These are phyloP conservation scores for Zingel zingel DNA, from an alignment of 2,113 vertebrate genomes.

Conservation along the genomic window DNA sequence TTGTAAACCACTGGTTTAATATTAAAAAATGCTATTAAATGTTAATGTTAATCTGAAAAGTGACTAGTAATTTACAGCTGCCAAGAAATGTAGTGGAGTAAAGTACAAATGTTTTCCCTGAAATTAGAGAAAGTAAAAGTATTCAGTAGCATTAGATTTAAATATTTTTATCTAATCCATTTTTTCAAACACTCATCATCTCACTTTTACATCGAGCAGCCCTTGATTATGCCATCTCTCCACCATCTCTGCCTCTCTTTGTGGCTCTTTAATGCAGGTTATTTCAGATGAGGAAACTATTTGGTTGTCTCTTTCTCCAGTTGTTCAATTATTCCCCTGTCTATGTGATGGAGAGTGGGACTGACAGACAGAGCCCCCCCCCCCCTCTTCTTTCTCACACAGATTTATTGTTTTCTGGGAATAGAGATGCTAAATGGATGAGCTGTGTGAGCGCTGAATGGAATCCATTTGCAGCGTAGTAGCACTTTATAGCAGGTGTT, in stretches of 20 bases:
- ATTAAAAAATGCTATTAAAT: background rate
- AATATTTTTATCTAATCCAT: background rate
- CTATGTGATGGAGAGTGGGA: slow-evolving; percentile 69
- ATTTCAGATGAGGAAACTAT: slow-evolving; percentile 70
- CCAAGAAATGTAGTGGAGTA: background rate
- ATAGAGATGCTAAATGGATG: slow-evolving; percentile 64
- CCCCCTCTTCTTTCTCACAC: slow-evolving; percentile 8
- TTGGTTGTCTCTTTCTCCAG: slow-evolving; percentile 59
- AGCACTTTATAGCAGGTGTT: slow-evolving; percentile 56
- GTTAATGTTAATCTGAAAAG: background rate
- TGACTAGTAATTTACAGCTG: background rate
- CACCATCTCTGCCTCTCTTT: background rate
- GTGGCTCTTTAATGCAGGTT: slow-evolving; percentile 61
- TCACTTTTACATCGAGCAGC: slow-evolving; percentile 20
- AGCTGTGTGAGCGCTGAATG: slow-evolving; percentile 55
- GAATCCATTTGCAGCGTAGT: slow-evolving; percentile 63
- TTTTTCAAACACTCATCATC: background rate
- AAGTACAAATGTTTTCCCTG: too few species aligned
- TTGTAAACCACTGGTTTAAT: background rate
- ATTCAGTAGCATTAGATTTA: background rate
- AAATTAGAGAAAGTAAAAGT: background rate
- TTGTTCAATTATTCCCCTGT: slow-evolving; percentile 72
- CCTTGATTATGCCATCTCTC: slow-evolving; percentile 40
- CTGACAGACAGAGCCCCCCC: slow-evolving; percentile 20
- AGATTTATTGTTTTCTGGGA: slow-evolving; percentile 67